These are phyloP conservation scores for Antechinus stuartii DNA, from an alignment of 2,113 vertebrate species.

Conservation along the genomic window DNA sequence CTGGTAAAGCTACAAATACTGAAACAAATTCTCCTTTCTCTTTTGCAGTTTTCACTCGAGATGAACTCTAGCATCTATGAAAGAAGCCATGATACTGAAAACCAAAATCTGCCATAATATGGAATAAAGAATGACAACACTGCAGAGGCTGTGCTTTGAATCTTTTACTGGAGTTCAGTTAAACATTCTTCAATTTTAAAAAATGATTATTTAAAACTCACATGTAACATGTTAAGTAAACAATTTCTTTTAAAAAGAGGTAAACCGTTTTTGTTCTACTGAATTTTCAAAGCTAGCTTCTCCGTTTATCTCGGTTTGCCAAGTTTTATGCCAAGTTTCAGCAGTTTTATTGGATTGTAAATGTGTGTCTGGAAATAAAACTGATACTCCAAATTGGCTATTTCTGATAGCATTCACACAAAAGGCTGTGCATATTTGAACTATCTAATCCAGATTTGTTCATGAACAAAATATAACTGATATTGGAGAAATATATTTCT, in stretches of 20 bases:
- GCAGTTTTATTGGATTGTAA: background rate
- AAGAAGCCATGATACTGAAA: background rate
- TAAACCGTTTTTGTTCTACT: background rate
- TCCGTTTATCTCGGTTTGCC: constrained; percentile 49
- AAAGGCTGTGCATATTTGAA: background rate
- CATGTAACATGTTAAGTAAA: constrained; percentile 47
- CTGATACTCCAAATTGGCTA: background rate
- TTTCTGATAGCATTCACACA: background rate
- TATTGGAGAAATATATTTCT: constrained; percentile 12
- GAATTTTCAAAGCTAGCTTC: constrained; percentile 48
- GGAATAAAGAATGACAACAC: background rate
- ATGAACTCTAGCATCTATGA: constrained; percentile 91
- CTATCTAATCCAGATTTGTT: background rate
- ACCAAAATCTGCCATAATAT: background rate
- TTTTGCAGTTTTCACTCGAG: constrained; percentile 84
- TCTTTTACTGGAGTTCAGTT: constrained; percentile 39
- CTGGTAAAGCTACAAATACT: constrained; percentile 34
- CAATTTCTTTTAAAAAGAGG: constrained; percentile 48
- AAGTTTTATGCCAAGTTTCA: background rate
- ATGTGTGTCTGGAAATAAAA: background rate
- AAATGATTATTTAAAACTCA: constrained; percentile 61
- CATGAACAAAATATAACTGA: constrained; percentile 19
- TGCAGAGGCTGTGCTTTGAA: constrained; percentile 37
- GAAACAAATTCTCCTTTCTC: constrained; percentile 42
- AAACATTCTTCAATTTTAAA: constrained; percentile 60